Evolutionary conservation across 2,797 vertebrate species (phyloP).

Genomic region (Iguana delicatissima): DNA sequence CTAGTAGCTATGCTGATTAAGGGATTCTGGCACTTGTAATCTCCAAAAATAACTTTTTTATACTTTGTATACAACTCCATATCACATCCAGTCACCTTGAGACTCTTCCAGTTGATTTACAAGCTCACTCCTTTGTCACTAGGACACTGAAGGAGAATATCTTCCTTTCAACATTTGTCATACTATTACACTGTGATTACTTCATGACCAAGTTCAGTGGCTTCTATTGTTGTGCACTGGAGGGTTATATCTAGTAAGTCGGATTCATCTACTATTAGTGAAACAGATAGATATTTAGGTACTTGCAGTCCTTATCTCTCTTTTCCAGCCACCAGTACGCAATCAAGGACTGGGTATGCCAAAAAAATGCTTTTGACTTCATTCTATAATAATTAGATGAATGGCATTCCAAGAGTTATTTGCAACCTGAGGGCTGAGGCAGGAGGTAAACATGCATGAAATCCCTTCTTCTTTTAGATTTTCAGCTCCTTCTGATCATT

Average conservation of each 20-base stretch:
- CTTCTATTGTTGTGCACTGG: constrained; percentile 46
- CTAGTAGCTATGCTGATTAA: neutral
- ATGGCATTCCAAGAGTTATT: constrained; percentile 74
- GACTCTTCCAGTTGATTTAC: no score
- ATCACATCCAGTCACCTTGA: neutral
- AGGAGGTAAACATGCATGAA: constrained; percentile 55
- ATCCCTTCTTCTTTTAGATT: constrained; percentile 58
- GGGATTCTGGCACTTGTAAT: neutral
- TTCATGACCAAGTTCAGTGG: neutral
- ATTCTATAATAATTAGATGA: constrained; percentile 75
- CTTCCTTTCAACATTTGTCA: neutral
- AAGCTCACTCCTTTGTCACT: no score
- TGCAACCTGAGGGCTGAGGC: constrained; percentile 65
- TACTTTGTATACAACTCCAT: no score
- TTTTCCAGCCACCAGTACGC: constrained; percentile 72
- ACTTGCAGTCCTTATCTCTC: constrained; percentile 72
- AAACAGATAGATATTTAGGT: constrained; percentile 55
- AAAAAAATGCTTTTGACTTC: constrained; percentile 69
- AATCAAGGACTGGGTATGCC: constrained; percentile 70
- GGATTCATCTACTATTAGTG: constrained; percentile 55
- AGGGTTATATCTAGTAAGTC: constrained; percentile 66
- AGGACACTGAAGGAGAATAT: neutral
- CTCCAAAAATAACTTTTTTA: no score
- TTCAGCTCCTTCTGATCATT: constrained; percentile 23
- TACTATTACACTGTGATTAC: neutral